Base-by-base conservation (phyloP, 2,888 invertebrate species). In the Troides helena region DNA sequence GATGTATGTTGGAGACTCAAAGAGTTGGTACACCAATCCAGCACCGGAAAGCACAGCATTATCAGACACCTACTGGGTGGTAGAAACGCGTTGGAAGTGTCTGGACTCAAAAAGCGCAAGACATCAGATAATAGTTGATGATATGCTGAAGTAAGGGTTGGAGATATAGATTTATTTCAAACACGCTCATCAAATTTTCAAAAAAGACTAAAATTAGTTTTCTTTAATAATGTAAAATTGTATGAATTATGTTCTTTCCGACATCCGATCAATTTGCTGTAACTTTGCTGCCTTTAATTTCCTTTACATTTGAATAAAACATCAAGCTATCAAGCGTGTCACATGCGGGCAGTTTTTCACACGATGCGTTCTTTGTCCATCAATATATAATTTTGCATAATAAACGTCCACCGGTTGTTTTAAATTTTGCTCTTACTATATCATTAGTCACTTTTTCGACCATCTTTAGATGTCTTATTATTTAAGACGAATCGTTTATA, bases 281-380 rank as follows among this genome's bases (percentile, higher is more conserved):
- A 50, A 62, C 43, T 62, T 61, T 53, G 63, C 30, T 8, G 17
- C 18, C n/a, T 53, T 63, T 53, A 50, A 63, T 62, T 62, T 50
- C 50, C 50, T 63, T 63, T 30, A 30, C 53, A n/a, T 63, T 53
- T 63, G 63, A 63, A 63, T 63, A 63, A 63, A 25, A 63, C 25
- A 63, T 63, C 25, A 63, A 39, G 63, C 62, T 25, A 62, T 62
- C 23, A 25, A 18, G 46, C 30, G 63, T 63, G 63, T 63, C 63
- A 53, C 50, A 53, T 63, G 63, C 63, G 53, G 53, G 30, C n/a
- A 53, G 53, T 63, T 25, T 63, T 63, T 30, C 25, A 63, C 53
- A 53, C 53, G 25, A 63, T 50, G 18, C 30, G 12, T 63, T 30
- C 50, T 53, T 63, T 63, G 63, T 25, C 50, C 30, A 4, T 63